Percentiles rank a stretch among this genome's conserved stretches.
Evolutionary conservation across 2,797 vertebrate species (phyloP).

Genomic region (Gastrophryne carolinensis): DNA sequence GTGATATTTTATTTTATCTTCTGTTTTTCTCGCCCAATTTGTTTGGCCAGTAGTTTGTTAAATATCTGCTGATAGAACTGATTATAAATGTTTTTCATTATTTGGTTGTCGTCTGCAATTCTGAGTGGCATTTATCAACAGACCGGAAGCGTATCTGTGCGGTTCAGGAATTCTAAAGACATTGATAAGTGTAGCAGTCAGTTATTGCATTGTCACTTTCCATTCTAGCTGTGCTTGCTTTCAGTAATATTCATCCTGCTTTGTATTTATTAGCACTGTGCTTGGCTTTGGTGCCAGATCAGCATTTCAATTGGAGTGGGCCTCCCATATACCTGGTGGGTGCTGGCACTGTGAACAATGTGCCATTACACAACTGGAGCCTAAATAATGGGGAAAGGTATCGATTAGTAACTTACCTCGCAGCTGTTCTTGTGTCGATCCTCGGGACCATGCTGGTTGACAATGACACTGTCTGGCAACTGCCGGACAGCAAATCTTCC

Average conservation of each 20-base stretch:
- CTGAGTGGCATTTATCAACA: slow-evolving; percentile 27
- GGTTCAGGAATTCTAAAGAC: slow-evolving; percentile 1
- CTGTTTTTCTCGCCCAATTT: neutral
- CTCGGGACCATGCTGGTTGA: too few species aligned
- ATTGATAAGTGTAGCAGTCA: slow-evolving; percentile 1
- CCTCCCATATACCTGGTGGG: neutral
- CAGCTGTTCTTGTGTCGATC: too few species aligned
- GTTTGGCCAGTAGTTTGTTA: slow-evolving; percentile 23
- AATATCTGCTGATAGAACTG: slow-evolving; percentile 22
- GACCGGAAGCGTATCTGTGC: neutral
- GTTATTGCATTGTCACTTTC: slow-evolving; percentile 13
- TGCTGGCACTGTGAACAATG: neutral
- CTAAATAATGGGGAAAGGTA: too few species aligned
- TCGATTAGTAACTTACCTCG: too few species aligned
- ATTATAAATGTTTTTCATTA: slow-evolving; percentile 39
- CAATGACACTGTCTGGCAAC: too few species aligned
- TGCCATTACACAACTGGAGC: too few species aligned
- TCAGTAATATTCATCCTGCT: neutral
- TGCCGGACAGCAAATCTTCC: too few species aligned
- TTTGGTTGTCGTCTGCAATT: slow-evolving; percentile 22
- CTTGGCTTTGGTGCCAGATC: neutral
- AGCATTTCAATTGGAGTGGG: neutral
- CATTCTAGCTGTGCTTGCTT: slow-evolving; percentile 2
- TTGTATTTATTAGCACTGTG: slow-evolving; percentile 1
- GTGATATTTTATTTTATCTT: slow-evolving; percentile 19